A percentile compares a stretch with the other conserved stretches of the same genome.
Conservation (phyloP, 2,797 vertebrate species). For the Tinamus major region DNA sequence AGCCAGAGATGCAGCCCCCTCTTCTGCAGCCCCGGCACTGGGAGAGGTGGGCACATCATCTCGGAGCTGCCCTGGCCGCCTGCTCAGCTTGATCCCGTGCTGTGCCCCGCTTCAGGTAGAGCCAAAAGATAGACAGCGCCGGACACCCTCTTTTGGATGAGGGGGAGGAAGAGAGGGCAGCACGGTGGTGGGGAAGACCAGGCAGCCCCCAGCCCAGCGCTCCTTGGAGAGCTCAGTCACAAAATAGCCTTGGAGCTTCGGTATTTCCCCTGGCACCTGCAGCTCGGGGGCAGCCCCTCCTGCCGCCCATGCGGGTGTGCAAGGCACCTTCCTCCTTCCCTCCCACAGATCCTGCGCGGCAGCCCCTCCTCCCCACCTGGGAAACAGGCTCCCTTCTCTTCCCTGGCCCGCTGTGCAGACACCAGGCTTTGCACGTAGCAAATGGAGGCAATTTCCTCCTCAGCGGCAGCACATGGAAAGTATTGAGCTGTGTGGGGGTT, state of each 20-base stretch:
- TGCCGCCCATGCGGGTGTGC: not conserved
- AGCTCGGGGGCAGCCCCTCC: not conserved
- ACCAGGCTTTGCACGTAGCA: constrained; percentile 82
- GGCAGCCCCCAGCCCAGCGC: not conserved
- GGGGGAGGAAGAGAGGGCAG: not conserved
- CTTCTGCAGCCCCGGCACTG: not conserved
- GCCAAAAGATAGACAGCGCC: fast-evolving
- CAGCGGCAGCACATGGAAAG: constrained; percentile 70
- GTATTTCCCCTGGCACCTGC: not conserved
- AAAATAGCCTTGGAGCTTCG: not conserved
- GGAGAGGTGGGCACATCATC: not conserved
- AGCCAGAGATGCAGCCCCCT: not conserved
- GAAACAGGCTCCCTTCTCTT: constrained; percentile 72
- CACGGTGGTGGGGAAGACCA: not conserved
- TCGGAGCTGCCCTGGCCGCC: not conserved
- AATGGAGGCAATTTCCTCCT: constrained; percentile 79
- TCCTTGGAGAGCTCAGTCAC: fast-evolving
- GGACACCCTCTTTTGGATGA: not conserved
- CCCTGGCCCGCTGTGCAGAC: constrained; percentile 74
- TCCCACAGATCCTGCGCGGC: not conserved
- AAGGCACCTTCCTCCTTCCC: not conserved
- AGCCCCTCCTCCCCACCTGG: constrained; percentile 78
- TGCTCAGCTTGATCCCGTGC: not conserved
- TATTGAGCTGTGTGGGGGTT: constrained; percentile 8
- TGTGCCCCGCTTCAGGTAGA: not conserved